A percentile compares a stretch with the other conserved stretches of the same genome.
Evolutionary conservation across 2,888 invertebrate genomes (phyloP).

Genomic region (Trachelus stipa): DNA sequence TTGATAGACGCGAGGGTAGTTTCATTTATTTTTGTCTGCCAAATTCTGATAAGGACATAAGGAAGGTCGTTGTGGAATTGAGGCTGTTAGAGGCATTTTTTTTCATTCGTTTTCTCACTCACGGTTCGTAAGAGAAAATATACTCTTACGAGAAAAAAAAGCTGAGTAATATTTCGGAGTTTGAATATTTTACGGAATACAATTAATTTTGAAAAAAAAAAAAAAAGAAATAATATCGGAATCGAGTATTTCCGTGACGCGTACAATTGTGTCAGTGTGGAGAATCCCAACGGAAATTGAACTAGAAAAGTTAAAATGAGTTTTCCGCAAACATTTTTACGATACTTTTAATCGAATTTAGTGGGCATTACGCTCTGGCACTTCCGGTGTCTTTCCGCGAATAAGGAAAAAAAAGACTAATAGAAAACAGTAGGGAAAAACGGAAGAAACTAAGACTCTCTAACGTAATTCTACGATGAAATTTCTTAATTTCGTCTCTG

Average conservation of each 20-base stretch:
- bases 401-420: neutral
- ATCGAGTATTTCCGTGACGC: neutral
- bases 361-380: neutral
- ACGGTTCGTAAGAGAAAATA: neutral
- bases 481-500: neutral
- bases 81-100: no score
- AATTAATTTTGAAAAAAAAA: neutral
- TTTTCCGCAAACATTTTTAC: slow-evolving; percentile 2
- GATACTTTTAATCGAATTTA: slow-evolving; percentile 9
- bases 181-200: neutral
- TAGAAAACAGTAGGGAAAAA: neutral
- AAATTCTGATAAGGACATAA: neutral
- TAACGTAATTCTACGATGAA: neutral
- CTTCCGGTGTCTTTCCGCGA: neutral
- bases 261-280: neutral
- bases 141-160: no score
- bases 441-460: neutral
- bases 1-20: no score
- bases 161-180: neutral
- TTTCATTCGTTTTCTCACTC: neutral
- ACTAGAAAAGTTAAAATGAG: neutral
- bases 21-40: neutral
- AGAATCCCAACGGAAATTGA: neutral
- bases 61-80: neutral
- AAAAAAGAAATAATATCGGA: neutral